Percentiles rank a stretch among this genome's conserved stretches.
phyloP scores from a whole-genome alignment of 37 sponge, comb jelly and placozoan species.

The Agelas oroides region DNA sequence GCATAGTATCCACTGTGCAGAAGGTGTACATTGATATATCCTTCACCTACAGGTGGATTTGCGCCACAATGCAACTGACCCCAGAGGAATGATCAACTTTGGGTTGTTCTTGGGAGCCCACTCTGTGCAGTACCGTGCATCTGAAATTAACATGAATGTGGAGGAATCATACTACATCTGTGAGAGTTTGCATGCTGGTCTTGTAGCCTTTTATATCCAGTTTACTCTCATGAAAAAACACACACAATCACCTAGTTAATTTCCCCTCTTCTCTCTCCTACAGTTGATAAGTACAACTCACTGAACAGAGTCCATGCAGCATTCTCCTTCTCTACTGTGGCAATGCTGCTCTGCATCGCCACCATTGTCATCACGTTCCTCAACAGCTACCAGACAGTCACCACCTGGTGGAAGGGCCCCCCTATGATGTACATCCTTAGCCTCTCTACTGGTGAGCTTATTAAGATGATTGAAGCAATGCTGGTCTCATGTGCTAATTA shows the following conservation, averaged over 20 bases:
- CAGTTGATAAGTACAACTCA: conserved; percentile 24
- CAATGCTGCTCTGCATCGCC: conserved; percentile 44
- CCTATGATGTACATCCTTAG: conserved; percentile 65
- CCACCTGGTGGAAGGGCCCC: conserved; percentile 78
- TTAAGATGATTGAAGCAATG: too few species aligned
- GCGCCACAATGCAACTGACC: neutral
- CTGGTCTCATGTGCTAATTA: neutral
- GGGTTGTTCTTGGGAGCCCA: conserved; percentile 35
- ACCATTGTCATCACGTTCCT: conserved; percentile 53
- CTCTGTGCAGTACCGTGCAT: neutral
- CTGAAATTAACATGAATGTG: neutral
- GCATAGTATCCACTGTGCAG: too few species aligned
- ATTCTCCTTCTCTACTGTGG: conserved; percentile 33
- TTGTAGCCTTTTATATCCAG: too few species aligned
- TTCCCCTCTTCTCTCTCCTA: too few species aligned
- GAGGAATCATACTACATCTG: conserved; percentile 2
- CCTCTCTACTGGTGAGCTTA: conserved; percentile 51
- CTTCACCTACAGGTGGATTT: too few species aligned
- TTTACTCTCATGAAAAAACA: too few species aligned
- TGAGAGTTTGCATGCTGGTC: too few species aligned
- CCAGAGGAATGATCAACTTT: conserved; percentile 8
- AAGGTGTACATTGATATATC: too few species aligned
- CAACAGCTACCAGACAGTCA: conserved; percentile 77
- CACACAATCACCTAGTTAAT: too few species aligned
- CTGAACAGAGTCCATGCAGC: conserved; percentile 37